These are phyloP conservation scores for Kryphioiulus occultus DNA, from an alignment of 2,888 invertebrate species.

Conservation along the genomic window DNA sequence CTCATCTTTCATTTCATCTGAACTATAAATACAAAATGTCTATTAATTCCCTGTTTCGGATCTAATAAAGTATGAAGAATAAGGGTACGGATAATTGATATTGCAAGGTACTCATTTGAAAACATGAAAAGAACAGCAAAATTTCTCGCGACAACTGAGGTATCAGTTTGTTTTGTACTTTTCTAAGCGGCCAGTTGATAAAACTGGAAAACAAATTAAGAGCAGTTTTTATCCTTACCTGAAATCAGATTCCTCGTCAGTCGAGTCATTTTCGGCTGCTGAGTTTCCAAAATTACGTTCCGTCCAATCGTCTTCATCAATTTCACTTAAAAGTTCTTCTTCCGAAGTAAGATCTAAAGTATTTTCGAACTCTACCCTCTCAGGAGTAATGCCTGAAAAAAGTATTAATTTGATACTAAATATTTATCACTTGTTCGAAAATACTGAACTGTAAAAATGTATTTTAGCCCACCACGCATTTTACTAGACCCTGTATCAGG, in stretches of 20 bases:
- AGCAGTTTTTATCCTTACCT: constrained; percentile 54
- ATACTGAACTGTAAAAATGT: not conserved
- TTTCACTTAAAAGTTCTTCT: constrained; percentile 72
- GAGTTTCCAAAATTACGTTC: constrained; percentile 86
- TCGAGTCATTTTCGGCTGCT: constrained; percentile 73
- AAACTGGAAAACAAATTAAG: not conserved
- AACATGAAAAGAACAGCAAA: too few species aligned
- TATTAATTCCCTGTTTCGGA: too few species aligned
- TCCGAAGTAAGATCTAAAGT: constrained; percentile 63
- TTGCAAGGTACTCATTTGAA: too few species aligned
- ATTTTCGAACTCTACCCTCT: constrained; percentile 81
- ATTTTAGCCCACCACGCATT: not conserved
- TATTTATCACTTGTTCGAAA: not conserved
- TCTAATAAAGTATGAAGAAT: too few species aligned
- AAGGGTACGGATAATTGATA: too few species aligned
- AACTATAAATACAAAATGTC: constrained; percentile 42
- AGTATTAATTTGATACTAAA: not conserved
- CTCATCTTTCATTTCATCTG: constrained; percentile 54
- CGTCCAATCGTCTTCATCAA: constrained; percentile 96
- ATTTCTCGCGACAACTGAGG: too few species aligned
- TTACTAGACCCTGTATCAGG: not conserved
- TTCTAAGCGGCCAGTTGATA: too few species aligned
- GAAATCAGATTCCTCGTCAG: constrained; percentile 65
- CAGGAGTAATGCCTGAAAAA: constrained; percentile 69
- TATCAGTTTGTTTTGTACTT: too few species aligned